Conservation (phyloP, 2,113 vertebrate genomes). For the Phylloscopus whistleri region DNA sequence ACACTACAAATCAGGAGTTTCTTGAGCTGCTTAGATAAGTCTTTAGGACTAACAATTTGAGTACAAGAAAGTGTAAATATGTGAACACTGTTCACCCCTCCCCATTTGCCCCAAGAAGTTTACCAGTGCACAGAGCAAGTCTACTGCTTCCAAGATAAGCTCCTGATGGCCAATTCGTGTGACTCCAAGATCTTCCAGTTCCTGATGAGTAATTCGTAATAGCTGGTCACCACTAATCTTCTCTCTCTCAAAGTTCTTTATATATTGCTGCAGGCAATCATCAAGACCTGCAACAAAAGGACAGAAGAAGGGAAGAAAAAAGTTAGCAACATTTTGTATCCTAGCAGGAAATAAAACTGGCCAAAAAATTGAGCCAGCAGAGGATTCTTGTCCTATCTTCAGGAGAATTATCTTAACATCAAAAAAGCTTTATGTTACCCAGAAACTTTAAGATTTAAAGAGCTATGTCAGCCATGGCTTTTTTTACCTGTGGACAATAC, state of each 20-base stretch:
- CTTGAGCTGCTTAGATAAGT: background rate
- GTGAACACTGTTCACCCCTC: background rate
- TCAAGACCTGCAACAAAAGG: slow-evolving; percentile 83
- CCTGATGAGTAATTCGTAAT: slow-evolving; percentile 93
- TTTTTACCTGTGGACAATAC: background rate
- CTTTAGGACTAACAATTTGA: background rate
- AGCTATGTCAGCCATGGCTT: background rate
- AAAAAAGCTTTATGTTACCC: background rate
- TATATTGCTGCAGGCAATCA: slow-evolving; percentile 96
- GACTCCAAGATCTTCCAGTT: slow-evolving; percentile 95
- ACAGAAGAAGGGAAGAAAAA: background rate
- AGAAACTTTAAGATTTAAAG: background rate
- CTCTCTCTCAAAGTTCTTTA: slow-evolving; percentile 94
- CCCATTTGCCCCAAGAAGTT: slow-evolving; percentile 24
- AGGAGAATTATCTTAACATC: background rate
- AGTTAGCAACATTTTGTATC: background rate
- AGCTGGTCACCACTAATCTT: slow-evolving; percentile 93
- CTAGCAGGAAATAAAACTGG: background rate
- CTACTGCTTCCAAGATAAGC: slow-evolving; percentile 95
- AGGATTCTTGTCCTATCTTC: background rate
- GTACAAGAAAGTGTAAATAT: background rate
- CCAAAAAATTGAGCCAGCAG: background rate
- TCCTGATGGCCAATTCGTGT: slow-evolving; percentile 97
- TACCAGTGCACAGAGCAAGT: slow-evolving; percentile 95
- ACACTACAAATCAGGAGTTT: background rate